Evolutionary conservation across 1,140 invertebrate species (phyloP).

Genomic region (Forficula auricularia): DNA sequence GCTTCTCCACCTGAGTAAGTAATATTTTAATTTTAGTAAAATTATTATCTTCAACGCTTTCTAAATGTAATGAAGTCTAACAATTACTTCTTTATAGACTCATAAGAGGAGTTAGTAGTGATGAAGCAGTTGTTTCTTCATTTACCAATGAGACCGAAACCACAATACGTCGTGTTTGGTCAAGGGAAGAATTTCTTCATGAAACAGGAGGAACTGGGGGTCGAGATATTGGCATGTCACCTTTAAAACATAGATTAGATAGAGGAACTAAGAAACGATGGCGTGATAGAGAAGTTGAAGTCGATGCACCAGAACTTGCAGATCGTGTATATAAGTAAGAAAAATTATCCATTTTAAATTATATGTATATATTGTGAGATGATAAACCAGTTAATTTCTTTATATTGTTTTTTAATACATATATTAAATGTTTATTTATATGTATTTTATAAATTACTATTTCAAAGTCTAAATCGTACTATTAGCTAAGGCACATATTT

Average conservation of each 20-base stretch:
- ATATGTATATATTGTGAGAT: no score
- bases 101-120: slow-evolving; percentile 12
- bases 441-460: no score
- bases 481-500: no score
- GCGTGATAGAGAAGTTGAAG: background rate
- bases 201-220: slow-evolving; percentile 47
- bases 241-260: slow-evolving; percentile 21
- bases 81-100: slow-evolving; percentile 14
- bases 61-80: slow-evolving; percentile 25
- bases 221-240: slow-evolving; percentile 28
- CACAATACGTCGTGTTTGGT: slow-evolving; percentile 34
- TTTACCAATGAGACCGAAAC: slow-evolving; percentile 7
- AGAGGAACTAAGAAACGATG: background rate
- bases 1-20: slow-evolving; percentile 38
- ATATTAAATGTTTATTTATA: no score
- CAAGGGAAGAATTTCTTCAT: slow-evolving; percentile 52
- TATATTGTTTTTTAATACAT: no score
- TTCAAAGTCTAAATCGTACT: no score
- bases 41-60: slow-evolving; percentile 10
- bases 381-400: no score
- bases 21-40: slow-evolving; percentile 20
- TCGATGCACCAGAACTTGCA: no score
- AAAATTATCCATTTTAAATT: no score
- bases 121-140: background rate
- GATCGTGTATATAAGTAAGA: no score